phyloP scores from a whole-genome alignment of 2,797 vertebrate genomes.

The Peromyscus aztecus region DNA sequence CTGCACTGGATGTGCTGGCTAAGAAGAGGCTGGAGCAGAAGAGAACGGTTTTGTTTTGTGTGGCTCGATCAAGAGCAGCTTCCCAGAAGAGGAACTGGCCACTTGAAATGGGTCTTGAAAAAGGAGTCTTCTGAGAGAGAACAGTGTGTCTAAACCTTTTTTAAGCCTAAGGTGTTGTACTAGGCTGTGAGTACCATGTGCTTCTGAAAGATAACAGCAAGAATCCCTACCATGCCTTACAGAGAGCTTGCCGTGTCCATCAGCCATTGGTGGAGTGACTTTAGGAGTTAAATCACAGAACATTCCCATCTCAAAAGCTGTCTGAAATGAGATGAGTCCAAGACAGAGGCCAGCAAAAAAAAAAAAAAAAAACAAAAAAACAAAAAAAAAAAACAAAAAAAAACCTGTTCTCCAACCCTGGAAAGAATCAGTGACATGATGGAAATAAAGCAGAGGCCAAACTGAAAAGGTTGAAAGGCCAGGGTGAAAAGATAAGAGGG shows the following conservation, averaged over 20 bases:
- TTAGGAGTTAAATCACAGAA: background rate
- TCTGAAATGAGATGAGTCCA: constrained; percentile 1
- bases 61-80: background rate
- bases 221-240: background rate
- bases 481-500: background rate
- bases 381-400: no score
- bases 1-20: background rate
- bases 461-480: background rate
- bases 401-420: background rate
- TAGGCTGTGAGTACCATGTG: background rate
- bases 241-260: background rate
- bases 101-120: constrained; percentile 19
- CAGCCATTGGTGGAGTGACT: background rate
- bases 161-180: background rate
- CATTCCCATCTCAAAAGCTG: constrained; percentile 5
- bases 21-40: background rate
- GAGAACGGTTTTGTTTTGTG: background rate
- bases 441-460: background rate
- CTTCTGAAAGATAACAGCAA: background rate
- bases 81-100: constrained; percentile 16
- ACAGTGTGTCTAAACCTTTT: background rate
- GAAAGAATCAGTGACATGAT: background rate
- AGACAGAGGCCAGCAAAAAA: background rate
- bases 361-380: background rate
- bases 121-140: background rate